Evolutionary conservation across 2,113 vertebrate genomes (phyloP), one percentile per base, ranked within the genome.

Genomic region (Phoenicopterus ruber): DNA sequence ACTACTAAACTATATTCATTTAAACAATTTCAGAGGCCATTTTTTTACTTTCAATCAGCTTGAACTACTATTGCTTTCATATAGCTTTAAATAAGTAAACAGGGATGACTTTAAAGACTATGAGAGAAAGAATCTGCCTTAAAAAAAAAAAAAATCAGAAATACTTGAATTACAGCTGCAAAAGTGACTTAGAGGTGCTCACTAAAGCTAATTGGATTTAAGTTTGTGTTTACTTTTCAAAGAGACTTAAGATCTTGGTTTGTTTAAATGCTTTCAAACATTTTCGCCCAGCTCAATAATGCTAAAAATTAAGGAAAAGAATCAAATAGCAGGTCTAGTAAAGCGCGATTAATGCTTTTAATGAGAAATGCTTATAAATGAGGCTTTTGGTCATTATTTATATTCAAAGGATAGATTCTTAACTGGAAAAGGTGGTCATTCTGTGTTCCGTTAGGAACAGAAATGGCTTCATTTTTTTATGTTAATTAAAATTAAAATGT

Each of bases 401-500:
- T 74, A 78, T 79, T 90, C 49, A 62, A 77, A 81, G 19, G 36
- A 46, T 73, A 69, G 17, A 44, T 62, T 93, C 80, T 89, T 91
- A 83, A 74, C 50, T 86, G 83, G 52, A 93, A 94, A 89, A 82
- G 13, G 26, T 87, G 61, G 50, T 91, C 65, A n/a, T 93, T 89
- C 69, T 49, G 6, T 73, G 52, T 82, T 84, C 77, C 6, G 9
- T 58, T 81, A 63, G 28, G 66, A 90, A 54, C 36, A 86, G 49
- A 91, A 96, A 80, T 66, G 28, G 21, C 36, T 87, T 79, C 26
- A 18, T 24, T 77, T 86, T 87, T 81, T 65, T 42, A 89, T 79
- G 62, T 66, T 93, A 93, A 94, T 95, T 95, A 76, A 94, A 93
- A 95, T 74, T 65, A 82, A 94, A 95, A 77, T 70, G 32, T 86